Evolutionary conservation across 1,140 invertebrate species (phyloP), one percentile per base, ranked within the genome.

Genomic region (Macrotrachela quadricornifera): DNA sequence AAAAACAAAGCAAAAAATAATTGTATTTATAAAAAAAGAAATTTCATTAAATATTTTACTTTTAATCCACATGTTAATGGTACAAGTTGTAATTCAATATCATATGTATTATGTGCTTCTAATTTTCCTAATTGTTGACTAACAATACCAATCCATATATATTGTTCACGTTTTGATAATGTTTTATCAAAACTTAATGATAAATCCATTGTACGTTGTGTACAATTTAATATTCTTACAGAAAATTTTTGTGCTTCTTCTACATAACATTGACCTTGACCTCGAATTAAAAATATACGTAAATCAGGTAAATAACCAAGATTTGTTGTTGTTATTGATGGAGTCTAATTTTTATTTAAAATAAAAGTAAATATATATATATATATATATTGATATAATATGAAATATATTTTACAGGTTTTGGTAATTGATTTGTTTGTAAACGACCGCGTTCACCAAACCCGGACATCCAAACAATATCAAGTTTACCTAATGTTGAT

Each of bases 391-490:
- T n/a, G n/a, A n/a, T n/a, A n/a, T n/a, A n/a, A n/a, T n/a, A n/a
- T n/a, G n/a, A 30, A 45, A n/a, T 3, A 1, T 30, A 1, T 57
- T 63, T 62, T 68, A 83, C 82, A 75, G 85, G 80, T 74, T 86
- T 76, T 66, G 88, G 81, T 39, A 96, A 67, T 63, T 88, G 85
- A 72, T 86, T 90, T 14, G 90, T 95, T 73, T 95, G 90, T 49
- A 96, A 72, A 57, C 87, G 75, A 37, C 90, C 91, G 63, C 82
- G 79, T 71, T 95, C 90, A 10, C 90, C 91, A 57, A 94, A 77
- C 71, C 86, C 85, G 42, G 85, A 87, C 63, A 86, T 77, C 92
- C 92, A 97, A 8, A 90, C 81, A 64, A 97, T 95, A 71, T 96
- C 90, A 17, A 95, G 70, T 71, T 95, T 95, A 1, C 90, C 90